These are phyloP conservation scores for Atta colombica DNA, from an alignment of 1,140 invertebrate species.

Conservation along the genomic window DNA sequence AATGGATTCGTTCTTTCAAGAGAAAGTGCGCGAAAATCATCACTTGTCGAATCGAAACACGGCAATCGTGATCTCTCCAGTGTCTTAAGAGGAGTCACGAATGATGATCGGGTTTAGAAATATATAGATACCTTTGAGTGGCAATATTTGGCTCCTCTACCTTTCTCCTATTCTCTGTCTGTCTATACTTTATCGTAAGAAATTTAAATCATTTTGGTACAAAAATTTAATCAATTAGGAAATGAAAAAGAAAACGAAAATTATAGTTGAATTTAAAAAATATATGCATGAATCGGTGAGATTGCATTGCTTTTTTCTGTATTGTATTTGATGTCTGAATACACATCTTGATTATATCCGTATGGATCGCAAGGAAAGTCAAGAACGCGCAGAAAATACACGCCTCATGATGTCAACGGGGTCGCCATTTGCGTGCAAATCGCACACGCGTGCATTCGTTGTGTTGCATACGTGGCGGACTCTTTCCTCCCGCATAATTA, in stretches of 20 bases:
- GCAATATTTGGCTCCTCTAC: no score
- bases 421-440: slow-evolving; percentile 57
- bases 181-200: not conserved
- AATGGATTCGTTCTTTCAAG: slow-evolving; percentile 6
- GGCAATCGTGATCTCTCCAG: slow-evolving; percentile 35
- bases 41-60: slow-evolving; percentile 14
- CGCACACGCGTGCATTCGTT: slow-evolving; percentile 12
- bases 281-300: not conserved
- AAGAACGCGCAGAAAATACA: slow-evolving; percentile 20
- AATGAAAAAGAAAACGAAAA: not conserved
- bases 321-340: not conserved
- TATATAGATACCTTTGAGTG: not conserved
- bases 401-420: slow-evolving; percentile 55
- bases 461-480: slow-evolving; percentile 6
- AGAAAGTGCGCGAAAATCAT: slow-evolving; percentile 37
- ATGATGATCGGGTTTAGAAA: slow-evolving; percentile 19
- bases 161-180: not conserved
- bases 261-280: not conserved
- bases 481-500: slow-evolving; percentile 56
- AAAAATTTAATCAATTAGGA: not conserved
- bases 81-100: not conserved
- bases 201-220: slow-evolving; percentile 1
- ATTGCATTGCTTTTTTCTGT: not conserved
- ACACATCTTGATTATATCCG: not conserved
- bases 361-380: slow-evolving; percentile 25